Conservation (phyloP, 2,888 invertebrate species). For the Automeris io region DNA sequence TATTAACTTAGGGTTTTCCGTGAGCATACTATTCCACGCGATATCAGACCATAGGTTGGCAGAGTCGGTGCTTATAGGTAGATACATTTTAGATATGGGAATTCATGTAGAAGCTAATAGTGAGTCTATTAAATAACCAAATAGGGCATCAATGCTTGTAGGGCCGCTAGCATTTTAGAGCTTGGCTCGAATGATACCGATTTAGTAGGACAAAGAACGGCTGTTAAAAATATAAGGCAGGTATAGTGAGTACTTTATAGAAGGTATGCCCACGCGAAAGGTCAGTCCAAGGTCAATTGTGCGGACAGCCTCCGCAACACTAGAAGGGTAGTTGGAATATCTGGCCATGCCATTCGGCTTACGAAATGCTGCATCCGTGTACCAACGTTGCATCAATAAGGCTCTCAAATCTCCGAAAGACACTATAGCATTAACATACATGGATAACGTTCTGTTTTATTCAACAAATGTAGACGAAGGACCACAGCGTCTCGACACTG, state of each 20-base stretch:
- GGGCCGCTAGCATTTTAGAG: background rate
- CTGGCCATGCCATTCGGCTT: constrained; percentile 27
- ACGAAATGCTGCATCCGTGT: constrained; percentile 20
- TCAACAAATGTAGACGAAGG: constrained; percentile 15
- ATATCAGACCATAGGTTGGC: constrained; percentile 5
- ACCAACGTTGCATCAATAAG: constrained; percentile 9
- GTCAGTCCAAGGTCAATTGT: constrained; percentile 18
- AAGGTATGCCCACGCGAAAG: constrained; percentile 13
- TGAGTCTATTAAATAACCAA: background rate
- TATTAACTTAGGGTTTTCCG: background rate
- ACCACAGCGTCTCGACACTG: constrained; percentile 13
- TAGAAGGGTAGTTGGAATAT: constrained; percentile 28
- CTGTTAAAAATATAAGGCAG: constrained; percentile 10
- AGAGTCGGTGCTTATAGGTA: constrained; percentile 3
- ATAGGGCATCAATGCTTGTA: background rate
- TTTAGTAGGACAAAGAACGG: constrained; percentile 8
- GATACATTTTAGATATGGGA: constrained; percentile 3
- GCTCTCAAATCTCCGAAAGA: constrained; percentile 4
- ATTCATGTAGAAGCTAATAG: background rate
- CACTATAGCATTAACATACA: constrained; percentile 20
- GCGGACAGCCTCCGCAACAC: constrained; percentile 27
- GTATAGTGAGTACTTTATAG: constrained; percentile 11
- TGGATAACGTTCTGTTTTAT: constrained; percentile 26
- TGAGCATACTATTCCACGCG: constrained; percentile 1
- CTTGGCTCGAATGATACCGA: constrained; percentile 15